Conservation (phyloP, 2,888 invertebrate species). For the Scaptomyza cyrtandrae region DNA sequence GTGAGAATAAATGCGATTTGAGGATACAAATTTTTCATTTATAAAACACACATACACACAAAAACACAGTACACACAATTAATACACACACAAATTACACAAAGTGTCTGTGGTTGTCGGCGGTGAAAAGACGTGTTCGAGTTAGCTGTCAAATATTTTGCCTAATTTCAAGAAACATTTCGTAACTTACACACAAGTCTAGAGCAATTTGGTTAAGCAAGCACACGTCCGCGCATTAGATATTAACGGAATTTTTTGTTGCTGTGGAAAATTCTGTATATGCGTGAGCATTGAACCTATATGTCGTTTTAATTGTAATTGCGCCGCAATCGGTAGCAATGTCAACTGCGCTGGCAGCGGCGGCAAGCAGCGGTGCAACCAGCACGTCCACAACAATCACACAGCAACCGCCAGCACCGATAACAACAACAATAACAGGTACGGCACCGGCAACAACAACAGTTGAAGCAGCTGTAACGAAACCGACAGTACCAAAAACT, state of each 20-base stretch:
- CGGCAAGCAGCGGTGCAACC: constrained; percentile 43
- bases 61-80: neutral
- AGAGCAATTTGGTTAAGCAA: constrained; percentile 59
- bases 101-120: constrained; percentile 4
- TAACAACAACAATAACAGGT: constrained; percentile 5
- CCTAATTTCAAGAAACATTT: constrained; percentile 55
- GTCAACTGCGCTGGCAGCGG: constrained; percentile 71
- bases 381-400: constrained; percentile 32
- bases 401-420: constrained; percentile 20
- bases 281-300: constrained; percentile 66
- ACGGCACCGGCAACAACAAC: constrained; percentile 17
- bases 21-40: constrained; percentile 5
- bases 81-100: neutral
- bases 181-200: constrained; percentile 68
- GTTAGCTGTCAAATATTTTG: constrained; percentile 70
- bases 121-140: constrained; percentile 48
- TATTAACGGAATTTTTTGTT: constrained; percentile 46
- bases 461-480: constrained; percentile 1
- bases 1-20: constrained; percentile 11
- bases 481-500: neutral
- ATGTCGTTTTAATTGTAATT: constrained; percentile 67
- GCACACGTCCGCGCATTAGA: constrained; percentile 60
- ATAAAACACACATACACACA: neutral
- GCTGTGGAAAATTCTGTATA: constrained; percentile 46
- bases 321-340: constrained; percentile 68